Evolutionary conservation across 2,113 vertebrate genomes (phyloP).

Genomic region (Pteropus alecto): DNA sequence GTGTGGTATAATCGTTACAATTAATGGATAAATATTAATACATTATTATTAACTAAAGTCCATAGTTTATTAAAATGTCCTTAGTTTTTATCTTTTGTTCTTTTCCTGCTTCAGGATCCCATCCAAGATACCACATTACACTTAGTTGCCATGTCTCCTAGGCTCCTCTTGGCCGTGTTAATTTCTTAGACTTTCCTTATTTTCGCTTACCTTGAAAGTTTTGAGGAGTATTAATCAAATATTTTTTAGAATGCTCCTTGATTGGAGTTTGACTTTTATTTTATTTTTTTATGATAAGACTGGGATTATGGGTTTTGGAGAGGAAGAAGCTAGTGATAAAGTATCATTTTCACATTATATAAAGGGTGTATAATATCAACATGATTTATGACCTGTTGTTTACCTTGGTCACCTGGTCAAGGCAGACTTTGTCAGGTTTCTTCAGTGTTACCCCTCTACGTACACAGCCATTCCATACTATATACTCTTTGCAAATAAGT

Average conservation of each 20-base stretch:
- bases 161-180: neutral
- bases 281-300: neutral
- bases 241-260: neutral
- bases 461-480: neutral
- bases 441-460: neutral
- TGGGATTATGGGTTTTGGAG: neutral
- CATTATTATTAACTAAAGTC: neutral
- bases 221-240: neutral
- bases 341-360: neutral
- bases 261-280: neutral
- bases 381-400: neutral
- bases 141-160: neutral
- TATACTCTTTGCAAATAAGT: neutral
- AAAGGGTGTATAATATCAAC: neutral
- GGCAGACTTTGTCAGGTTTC: neutral
- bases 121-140: neutral
- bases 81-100: neutral
- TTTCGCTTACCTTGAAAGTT: neutral
- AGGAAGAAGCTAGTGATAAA: neutral
- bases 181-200: neutral
- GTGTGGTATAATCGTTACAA: neutral
- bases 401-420: neutral
- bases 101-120: neutral
- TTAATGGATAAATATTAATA: neutral
- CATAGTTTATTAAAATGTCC: neutral